phyloP scores from a whole-genome alignment of 2,888 invertebrate genomes.

The Ommatoiulus sabulosus region DNA sequence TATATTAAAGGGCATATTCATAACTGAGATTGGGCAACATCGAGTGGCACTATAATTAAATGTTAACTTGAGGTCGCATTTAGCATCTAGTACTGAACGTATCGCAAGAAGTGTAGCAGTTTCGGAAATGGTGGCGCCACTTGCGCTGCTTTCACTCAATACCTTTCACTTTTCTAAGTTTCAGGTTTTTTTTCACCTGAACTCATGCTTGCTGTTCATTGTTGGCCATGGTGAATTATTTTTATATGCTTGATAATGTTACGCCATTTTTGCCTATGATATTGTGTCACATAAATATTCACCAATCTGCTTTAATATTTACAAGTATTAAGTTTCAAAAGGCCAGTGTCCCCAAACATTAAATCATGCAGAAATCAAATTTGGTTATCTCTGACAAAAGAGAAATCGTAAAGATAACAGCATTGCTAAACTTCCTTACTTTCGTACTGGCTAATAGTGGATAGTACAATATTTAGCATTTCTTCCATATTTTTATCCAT shows the following conservation, averaged over 20 bases:
- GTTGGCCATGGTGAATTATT: conserved; percentile 34
- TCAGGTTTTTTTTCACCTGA: not conserved
- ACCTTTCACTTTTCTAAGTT: not conserved
- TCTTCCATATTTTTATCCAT: too few species aligned
- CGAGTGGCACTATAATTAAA: not conserved
- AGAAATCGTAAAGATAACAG: too few species aligned
- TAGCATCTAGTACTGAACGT: too few species aligned
- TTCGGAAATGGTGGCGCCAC: too few species aligned
- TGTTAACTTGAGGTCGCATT: too few species aligned
- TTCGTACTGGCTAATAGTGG: too few species aligned
- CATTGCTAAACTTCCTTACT: too few species aligned
- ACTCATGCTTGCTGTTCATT: not conserved
- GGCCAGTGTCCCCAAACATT: not conserved
- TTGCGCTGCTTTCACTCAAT: not conserved
- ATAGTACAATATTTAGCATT: too few species aligned
- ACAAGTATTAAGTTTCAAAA: not conserved
- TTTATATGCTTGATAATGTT: not conserved
- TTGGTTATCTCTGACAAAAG: too few species aligned
- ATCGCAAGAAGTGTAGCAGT: too few species aligned
- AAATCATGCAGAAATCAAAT: too few species aligned
- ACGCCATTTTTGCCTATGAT: conserved; percentile 14
- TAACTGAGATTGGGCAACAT: not conserved
- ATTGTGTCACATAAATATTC: not conserved
- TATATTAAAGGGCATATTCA: not conserved
- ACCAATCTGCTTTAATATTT: not conserved